phyloP scores from a whole-genome alignment of 1,140 invertebrate species.

The Eriosoma lanigerum region DNA sequence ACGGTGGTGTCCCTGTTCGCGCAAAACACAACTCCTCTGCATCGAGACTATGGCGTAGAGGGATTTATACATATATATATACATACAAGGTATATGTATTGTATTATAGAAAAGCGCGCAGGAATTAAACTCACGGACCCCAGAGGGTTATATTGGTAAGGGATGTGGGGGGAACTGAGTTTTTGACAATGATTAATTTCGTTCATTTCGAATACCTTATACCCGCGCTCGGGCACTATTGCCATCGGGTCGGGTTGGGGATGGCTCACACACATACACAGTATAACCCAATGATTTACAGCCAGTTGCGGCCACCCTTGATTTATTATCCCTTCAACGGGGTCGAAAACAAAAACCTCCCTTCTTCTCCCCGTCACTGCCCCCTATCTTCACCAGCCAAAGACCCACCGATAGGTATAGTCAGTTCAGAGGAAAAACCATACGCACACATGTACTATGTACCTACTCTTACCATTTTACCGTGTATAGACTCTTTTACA shows the following conservation, averaged over 20 bases:
- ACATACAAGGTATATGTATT: background rate
- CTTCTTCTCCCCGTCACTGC: background rate
- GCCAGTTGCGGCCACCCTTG: constrained; percentile 46
- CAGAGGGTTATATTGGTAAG: background rate
- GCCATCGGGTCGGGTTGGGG: background rate
- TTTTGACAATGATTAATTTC: constrained; percentile 50
- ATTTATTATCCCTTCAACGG: constrained; percentile 49
- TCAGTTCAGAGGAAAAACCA: constrained; percentile 20
- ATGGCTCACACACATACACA: constrained; percentile 17
- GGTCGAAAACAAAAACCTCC: constrained; percentile 41
- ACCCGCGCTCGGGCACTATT: background rate
- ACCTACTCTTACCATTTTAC: too few relatives aligned
- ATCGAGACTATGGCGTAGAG: background rate
- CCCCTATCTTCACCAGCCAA: too few relatives aligned
- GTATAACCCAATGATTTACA: constrained; percentile 32
- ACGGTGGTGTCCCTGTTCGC: too few relatives aligned
- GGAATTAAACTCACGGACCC: constrained; percentile 39
- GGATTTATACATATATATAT: constrained; percentile 20
- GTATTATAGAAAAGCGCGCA: background rate
- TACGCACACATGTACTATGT: background rate
- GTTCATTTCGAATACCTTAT: constrained; percentile 50
- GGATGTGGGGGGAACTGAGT: background rate
- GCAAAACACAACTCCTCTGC: background rate
- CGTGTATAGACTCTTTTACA: background rate
- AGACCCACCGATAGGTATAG: constrained; percentile 33